Evolutionary conservation across 1,140 invertebrate genomes (phyloP).

Genomic region (Araneus ventricosus): DNA sequence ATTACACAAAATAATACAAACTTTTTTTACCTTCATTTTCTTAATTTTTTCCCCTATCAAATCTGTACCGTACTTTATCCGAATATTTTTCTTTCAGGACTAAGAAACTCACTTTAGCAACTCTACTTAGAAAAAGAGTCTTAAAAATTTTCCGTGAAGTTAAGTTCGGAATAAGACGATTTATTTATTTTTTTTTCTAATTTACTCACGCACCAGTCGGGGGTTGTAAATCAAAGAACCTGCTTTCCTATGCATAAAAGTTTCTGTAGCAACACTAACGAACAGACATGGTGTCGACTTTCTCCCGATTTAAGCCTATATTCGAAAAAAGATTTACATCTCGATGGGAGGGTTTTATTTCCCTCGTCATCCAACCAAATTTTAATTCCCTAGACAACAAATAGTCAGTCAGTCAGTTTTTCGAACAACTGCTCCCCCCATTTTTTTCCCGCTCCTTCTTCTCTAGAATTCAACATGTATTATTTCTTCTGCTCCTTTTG

Average conservation of each 20-base stretch:
- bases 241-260: background rate
- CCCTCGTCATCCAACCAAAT: background rate
- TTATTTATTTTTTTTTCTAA: conserved; percentile 8
- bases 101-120: background rate
- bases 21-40: too few species aligned
- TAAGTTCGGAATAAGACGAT: background rate
- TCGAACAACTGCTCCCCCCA: background rate
- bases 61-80: background rate
- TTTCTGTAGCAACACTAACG: background rate
- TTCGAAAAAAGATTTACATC: background rate
- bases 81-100: background rate
- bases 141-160: conserved; percentile 1
- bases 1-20: background rate
- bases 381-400: conserved; percentile 27
- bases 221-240: background rate
- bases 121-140: background rate
- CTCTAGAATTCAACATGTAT: background rate
- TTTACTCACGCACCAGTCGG: background rate
- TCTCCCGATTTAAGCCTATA: background rate
- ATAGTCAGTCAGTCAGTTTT: conserved; percentile 8
- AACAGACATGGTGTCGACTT: conserved; percentile 9
- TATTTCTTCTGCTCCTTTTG: conserved; percentile 29
- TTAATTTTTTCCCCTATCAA: background rate
- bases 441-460: background rate
- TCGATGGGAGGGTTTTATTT: background rate